Base-by-base conservation (phyloP, 2,113 vertebrate genomes). In the Cochlearius cochlearius region DNA sequence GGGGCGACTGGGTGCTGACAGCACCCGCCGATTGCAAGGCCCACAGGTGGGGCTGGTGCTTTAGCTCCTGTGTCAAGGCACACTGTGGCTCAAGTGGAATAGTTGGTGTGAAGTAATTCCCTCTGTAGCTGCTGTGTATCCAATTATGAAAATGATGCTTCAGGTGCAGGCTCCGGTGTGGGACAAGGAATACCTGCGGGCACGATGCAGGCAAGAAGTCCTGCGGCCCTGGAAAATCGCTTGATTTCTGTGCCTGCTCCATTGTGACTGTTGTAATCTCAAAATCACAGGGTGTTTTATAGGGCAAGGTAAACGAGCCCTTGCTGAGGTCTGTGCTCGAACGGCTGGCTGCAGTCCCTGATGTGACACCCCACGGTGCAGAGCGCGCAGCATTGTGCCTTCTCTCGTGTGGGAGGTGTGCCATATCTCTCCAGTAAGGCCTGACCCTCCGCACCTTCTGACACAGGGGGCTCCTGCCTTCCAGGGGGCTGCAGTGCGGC, bases 291-390 rank as follows among this genome's bases (percentile, higher is more conserved):
- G 20, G 27, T 78, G 30, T 85, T 96, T 93, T 82, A 3, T 79
- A 94, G 90, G 96, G 30, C 90, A 89, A 82, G 73, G 69, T 87
- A 78, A 78, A 87, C 0, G 13, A 86, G 52, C 1, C 1, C 41
- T 59, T 58, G 52, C 55, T 3, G 16, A 90, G 56, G 18, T 52
- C 85, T 64, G 55, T 58, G 68, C 75, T 59, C 38, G 45, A 66
- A 20, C 0, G 0, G 30, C 38, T 0, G 0, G 41, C 59, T 14
- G 0, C 49, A 30, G 63, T 83, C 30, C 26, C 41, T 0, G 0
- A 1, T 22, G 41, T 0, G 0, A 66, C 86, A 34, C 60, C 41
- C 58, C 58, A 27, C 0, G 7, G 74, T 50, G 36, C 71, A 27
- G 47, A 50, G 59, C 12, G 59, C 0, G 2, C 56, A 58, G 41